Percentiles rank a stretch among this genome's conserved stretches.
Conservation (phyloP, 1,140 invertebrate genomes). For the Teleogryllus occipitalis region DNA sequence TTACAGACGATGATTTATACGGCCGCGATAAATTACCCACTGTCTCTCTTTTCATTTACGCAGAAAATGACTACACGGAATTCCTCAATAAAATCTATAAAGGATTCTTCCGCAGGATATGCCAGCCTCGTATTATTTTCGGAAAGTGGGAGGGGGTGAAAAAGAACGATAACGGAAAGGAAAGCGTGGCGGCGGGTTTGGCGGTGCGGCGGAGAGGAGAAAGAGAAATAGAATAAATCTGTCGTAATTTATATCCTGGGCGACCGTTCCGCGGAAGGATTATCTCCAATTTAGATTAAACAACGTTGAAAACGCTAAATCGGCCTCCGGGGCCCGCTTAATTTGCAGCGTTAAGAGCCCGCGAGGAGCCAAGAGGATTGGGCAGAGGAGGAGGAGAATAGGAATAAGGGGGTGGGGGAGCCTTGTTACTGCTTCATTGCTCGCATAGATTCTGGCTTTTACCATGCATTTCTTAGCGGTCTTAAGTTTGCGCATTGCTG, state of each 20-base stretch:
- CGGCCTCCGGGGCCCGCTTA: not conserved
- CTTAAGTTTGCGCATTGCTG: too few relatives aligned
- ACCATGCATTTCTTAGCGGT: too few relatives aligned
- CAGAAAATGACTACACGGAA: not conserved
- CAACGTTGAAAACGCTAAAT: not conserved
- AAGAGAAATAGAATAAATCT: not conserved
- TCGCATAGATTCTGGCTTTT: too few relatives aligned
- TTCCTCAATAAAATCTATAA: constrained; percentile 6
- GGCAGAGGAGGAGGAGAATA: not conserved
- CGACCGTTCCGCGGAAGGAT: not conserved
- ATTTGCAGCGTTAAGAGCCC: not conserved
- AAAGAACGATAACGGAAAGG: not conserved
- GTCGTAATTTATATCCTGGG: not conserved
- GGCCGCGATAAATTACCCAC: not conserved
- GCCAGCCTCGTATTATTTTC: not conserved
- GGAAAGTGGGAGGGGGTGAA: not conserved
- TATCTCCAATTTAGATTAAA: constrained; percentile 2
- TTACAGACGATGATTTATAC: constrained; percentile 1
- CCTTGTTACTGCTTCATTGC: too few relatives aligned
- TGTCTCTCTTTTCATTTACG: not conserved
- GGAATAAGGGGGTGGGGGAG: not conserved
- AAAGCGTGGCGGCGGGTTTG: not conserved
- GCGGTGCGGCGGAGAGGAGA: too few relatives aligned
- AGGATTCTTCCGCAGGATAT: not conserved
- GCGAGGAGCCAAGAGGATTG: not conserved